A percentile compares a stretch with the other conserved stretches of the same genome.
Evolutionary conservation across 1,140 invertebrate species (phyloP).

Genomic region (Melitaea cinxia): DNA sequence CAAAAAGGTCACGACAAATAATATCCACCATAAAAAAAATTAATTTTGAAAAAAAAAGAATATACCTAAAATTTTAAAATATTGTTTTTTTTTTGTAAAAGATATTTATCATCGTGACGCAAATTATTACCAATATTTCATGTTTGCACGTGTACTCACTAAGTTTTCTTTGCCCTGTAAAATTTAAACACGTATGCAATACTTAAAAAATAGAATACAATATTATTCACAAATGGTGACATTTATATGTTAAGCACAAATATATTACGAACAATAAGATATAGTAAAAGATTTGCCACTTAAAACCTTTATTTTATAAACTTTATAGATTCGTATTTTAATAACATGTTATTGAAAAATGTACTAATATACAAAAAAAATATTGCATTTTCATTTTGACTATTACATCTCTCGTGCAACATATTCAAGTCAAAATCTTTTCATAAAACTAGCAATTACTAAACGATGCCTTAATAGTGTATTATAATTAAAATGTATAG

Average conservation of each 20-base stretch:
- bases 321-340: constrained; percentile 18
- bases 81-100: neutral
- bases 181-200: constrained; percentile 73
- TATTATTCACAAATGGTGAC: constrained; percentile 66
- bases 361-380: neutral
- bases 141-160: constrained; percentile 83
- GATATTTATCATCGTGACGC: constrained; percentile 40
- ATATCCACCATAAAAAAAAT: constrained; percentile 14
- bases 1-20: constrained; percentile 34
- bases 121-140: constrained; percentile 48
- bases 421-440: neutral
- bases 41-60: neutral
- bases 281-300: constrained; percentile 25
- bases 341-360: constrained; percentile 11
- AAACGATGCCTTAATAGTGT: no score
- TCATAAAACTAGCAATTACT: neutral
- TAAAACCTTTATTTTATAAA: constrained; percentile 22
- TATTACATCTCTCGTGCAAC: neutral
- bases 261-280: constrained; percentile 23
- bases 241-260: constrained; percentile 44
- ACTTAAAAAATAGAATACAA: constrained; percentile 56
- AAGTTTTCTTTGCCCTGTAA: constrained; percentile 88
- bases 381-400: neutral
- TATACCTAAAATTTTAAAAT: neutral
- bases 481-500: no score